Evolutionary conservation across 2,113 vertebrate genomes (phyloP).

Genomic region (Chrysochloris asiatica): DNA sequence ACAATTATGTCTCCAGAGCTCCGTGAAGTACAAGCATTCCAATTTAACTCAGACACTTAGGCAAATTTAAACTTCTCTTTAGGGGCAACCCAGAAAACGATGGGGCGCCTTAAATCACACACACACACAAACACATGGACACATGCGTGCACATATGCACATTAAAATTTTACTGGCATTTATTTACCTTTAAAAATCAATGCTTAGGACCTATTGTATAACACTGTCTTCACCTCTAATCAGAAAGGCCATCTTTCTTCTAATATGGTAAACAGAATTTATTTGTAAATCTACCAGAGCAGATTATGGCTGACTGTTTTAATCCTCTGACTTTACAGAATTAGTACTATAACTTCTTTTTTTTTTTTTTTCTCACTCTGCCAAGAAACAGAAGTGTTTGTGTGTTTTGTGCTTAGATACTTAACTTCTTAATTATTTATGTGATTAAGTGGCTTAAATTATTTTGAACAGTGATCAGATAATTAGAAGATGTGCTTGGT

Average conservation of each 20-base stretch:
- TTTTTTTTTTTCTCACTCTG: not conserved
- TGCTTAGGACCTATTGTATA: slow-evolving; percentile 49
- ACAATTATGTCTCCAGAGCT: slow-evolving; percentile 64
- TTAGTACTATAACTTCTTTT: too few species aligned
- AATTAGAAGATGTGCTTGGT: slow-evolving; percentile 25
- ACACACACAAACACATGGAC: not conserved
- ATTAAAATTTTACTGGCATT: slow-evolving; percentile 26
- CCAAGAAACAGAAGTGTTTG: slow-evolving; percentile 56
- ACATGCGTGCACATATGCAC: not conserved
- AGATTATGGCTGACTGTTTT: slow-evolving; percentile 60
- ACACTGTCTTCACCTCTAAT: slow-evolving; percentile 69
- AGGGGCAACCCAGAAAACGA: slow-evolving; percentile 51
- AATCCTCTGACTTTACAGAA: slow-evolving; percentile 54
- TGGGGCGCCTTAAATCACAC: not conserved
- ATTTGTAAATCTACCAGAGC: slow-evolving; percentile 62
- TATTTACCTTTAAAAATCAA: slow-evolving; percentile 64
- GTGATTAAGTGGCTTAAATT: slow-evolving; percentile 45
- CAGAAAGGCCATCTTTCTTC: slow-evolving; percentile 73
- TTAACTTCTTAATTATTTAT: slow-evolving; percentile 9
- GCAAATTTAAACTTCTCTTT: slow-evolving; percentile 63
- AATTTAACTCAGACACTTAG: slow-evolving; percentile 67
- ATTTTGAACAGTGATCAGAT: slow-evolving; percentile 22
- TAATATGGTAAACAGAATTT: slow-evolving; percentile 71
- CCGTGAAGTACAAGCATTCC: slow-evolving; percentile 41
- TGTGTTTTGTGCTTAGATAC: slow-evolving; percentile 37